Evolutionary conservation across 2,888 invertebrate species (phyloP), one percentile per base, ranked within the genome.

Genomic region (Drosophila cognata): DNA sequence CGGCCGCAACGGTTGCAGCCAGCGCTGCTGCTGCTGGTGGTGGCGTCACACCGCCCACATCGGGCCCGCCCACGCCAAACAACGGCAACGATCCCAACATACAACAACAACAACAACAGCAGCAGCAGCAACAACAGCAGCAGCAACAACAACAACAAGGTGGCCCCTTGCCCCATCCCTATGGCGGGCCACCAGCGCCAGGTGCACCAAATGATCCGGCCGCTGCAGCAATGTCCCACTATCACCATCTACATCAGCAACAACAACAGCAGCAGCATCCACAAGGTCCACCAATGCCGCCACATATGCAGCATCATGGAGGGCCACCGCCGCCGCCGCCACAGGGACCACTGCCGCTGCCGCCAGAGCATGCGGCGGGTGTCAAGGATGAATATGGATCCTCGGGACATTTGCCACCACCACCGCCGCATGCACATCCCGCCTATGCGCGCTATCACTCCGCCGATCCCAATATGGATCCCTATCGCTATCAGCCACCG

Each of bases 381-480:
- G 84, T 90, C 4, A 93, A 93, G 81, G 93, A 93, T 71, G 93
- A 93, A 61, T 93, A 93, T 70, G 92, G 92, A 10, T 25, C 46
- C 25, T 61, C 79, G n/a, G 73, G 85, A 48, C 92, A 92, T 71
- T 91, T 92, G 63, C 92, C 92, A 57, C 92, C 92, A 52, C 92
- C 91, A 61, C 83, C 88, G 29, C 82, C 79, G 38, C 86, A 85
- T 59, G 80, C 85, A 50, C 91, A 91, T 77, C 91, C 93, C 7
- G 89, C 91, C 55, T 93, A 93, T 64, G 92, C 91, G 72, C 91
- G 93, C 52, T 93, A 93, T 82, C 93, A 92, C 71, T 71, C 89
- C 13, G 84, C 76, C 36, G 93, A 93, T 88, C 92, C 93, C 21
- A 93, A 91, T 71, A 90, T 92, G 73, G 93, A 93, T 90, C 93